Evolutionary conservation across 2,797 vertebrate species (phyloP).

Genomic region (Anguilla obscura): DNA sequence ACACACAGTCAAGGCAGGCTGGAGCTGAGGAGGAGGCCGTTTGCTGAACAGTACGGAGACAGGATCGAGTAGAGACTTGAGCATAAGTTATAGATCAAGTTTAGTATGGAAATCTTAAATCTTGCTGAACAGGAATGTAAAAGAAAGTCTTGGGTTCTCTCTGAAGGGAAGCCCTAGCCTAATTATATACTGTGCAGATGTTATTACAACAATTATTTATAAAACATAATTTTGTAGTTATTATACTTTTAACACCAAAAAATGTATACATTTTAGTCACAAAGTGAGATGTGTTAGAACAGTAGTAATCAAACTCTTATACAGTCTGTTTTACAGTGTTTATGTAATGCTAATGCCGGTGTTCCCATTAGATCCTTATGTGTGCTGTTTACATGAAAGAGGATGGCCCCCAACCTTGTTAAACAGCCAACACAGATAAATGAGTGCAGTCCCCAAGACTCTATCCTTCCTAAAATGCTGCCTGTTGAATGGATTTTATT

Average conservation of each 20-base stretch:
- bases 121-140: not conserved
- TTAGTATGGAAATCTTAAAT: not conserved
- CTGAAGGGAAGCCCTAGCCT: not conserved
- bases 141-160: not conserved
- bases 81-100: not conserved
- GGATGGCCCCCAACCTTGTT: not conserved
- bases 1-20: slow-evolving; percentile 37
- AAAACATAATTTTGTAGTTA: not conserved
- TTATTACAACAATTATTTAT: not conserved
- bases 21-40: slow-evolving; percentile 28
- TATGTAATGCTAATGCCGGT: not conserved
- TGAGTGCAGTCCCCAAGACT: not conserved
- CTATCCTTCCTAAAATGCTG: not conserved
- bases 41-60: not conserved
- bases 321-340: not conserved
- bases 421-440: not conserved
- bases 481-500: not conserved
- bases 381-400: not conserved
- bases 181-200: not conserved
- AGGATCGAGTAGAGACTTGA: not conserved
- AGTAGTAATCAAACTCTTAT: not conserved
- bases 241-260: not conserved
- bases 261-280: not conserved
- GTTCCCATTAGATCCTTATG: not conserved
- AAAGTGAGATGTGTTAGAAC: not conserved